Conservation (phyloP, 1,140 invertebrate genomes). For the Drosophila nebulosa region DNA sequence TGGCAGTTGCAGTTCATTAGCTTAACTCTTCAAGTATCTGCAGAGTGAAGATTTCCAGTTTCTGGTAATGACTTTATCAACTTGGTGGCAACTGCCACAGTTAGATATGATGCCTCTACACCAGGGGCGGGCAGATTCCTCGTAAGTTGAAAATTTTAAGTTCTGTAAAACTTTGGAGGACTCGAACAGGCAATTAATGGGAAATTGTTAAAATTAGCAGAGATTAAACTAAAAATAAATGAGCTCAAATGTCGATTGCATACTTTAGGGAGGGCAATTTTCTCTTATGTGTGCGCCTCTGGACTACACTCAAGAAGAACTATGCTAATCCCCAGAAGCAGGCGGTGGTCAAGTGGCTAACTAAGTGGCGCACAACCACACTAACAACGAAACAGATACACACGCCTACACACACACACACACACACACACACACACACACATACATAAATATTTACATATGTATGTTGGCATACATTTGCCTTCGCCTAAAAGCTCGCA, state of each 20-base stretch:
- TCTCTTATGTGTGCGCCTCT: neutral
- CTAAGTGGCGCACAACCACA: neutral
- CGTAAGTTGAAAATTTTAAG: too few relatives aligned
- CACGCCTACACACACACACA: neutral
- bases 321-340: constrained; percentile 34
- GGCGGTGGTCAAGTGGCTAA: neutral
- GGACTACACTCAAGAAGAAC: neutral
- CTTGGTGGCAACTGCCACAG: neutral
- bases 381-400: too few relatives aligned
- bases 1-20: neutral
- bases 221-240: too few relatives aligned
- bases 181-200: too few relatives aligned
- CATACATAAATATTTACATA: neutral
- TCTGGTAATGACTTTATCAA: neutral
- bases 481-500: constrained; percentile 29
- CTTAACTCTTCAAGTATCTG: neutral
- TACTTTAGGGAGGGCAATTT: too few relatives aligned
- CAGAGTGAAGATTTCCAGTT: neutral
- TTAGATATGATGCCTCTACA: too few relatives aligned
- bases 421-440: neutral
- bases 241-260: too few relatives aligned
- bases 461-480: neutral
- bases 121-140: too few relatives aligned
- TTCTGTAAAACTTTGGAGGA: too few relatives aligned
- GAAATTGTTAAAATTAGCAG: too few relatives aligned